phyloP scores from a whole-genome alignment of 2,113 vertebrate species.

The Tringa solitaria region DNA sequence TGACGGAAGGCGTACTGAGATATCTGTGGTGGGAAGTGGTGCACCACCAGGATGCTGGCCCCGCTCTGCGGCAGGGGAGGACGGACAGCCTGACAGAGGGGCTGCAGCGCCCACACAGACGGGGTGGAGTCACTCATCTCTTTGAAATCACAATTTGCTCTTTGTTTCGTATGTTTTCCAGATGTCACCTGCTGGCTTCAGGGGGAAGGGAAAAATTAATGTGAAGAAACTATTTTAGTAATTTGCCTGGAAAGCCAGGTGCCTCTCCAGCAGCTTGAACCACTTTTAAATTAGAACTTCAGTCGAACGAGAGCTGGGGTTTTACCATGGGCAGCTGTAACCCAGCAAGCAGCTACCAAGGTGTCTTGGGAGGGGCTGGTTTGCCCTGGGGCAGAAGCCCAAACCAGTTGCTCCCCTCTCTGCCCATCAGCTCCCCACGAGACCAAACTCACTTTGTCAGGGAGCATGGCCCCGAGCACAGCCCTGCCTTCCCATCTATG shows the following conservation, averaged over 20 bases:
- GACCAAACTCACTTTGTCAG: background rate
- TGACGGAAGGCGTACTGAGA: background rate
- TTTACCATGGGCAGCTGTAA: background rate
- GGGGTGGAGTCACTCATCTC: background rate
- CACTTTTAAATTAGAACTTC: background rate
- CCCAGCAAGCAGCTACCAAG: background rate
- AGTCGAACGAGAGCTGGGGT: background rate
- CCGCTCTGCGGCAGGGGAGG: accelerated
- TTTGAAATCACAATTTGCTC: background rate
- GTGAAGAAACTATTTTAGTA: background rate
- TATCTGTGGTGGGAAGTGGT: background rate
- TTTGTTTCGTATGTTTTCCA: slow-evolving; percentile 26
- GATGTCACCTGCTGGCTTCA: slow-evolving; percentile 43
- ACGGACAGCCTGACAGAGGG: background rate
- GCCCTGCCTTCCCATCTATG: background rate
- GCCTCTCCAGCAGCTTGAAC: background rate
- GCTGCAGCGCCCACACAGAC: background rate
- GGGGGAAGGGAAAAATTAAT: background rate
- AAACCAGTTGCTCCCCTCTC: background rate
- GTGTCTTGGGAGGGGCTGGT: background rate
- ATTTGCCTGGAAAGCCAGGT: slow-evolving; percentile 1
- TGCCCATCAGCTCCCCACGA: background rate
- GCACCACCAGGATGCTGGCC: background rate
- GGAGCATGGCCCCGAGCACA: accelerated
- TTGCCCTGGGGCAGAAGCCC: background rate